These are phyloP conservation scores for Ranitomeya imitator DNA, from an alignment of 2,113 vertebrate genomes.

Conservation along the genomic window DNA sequence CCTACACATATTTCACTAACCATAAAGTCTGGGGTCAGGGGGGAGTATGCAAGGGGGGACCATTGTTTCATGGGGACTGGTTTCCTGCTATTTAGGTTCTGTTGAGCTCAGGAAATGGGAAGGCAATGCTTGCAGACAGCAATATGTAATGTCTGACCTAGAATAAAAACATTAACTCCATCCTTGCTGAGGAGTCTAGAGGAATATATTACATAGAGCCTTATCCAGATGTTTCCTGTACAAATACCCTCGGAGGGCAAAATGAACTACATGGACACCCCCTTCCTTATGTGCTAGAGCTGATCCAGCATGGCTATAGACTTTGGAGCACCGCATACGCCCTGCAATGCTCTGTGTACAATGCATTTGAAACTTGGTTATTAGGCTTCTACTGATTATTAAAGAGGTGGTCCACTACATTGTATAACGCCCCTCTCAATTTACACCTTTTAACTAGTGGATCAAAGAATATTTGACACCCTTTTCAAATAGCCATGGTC, in stretches of 20 bases:
- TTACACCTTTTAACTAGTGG: background rate
- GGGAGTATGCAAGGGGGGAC: background rate
- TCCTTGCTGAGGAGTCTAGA: background rate
- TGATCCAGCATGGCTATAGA: background rate
- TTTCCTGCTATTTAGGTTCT: constrained; percentile 54
- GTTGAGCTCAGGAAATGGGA: constrained; percentile 51
- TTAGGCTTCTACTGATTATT: background rate
- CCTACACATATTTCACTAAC: constrained; percentile 27
- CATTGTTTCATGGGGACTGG: constrained; percentile 48
- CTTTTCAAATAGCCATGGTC: no score
- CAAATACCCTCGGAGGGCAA: background rate
- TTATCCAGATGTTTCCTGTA: background rate
- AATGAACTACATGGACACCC: background rate
- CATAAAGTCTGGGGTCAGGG: background rate
- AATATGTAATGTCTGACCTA: constrained; percentile 44
- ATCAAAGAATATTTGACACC: background rate
- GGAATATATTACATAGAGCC: background rate
- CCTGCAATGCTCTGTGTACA: background rate
- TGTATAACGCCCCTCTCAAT: background rate
- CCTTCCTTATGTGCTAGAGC: background rate
- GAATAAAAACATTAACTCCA: constrained; percentile 31
- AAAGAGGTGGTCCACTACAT: no score
- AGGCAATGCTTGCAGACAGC: constrained; percentile 45
- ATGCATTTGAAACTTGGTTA: background rate
- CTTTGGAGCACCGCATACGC: background rate